Percentiles rank a stretch among this genome's conserved stretches.
phyloP scores from a whole-genome alignment of 2,888 invertebrate genomes.

The Hydroisotoma schaefferi region DNA sequence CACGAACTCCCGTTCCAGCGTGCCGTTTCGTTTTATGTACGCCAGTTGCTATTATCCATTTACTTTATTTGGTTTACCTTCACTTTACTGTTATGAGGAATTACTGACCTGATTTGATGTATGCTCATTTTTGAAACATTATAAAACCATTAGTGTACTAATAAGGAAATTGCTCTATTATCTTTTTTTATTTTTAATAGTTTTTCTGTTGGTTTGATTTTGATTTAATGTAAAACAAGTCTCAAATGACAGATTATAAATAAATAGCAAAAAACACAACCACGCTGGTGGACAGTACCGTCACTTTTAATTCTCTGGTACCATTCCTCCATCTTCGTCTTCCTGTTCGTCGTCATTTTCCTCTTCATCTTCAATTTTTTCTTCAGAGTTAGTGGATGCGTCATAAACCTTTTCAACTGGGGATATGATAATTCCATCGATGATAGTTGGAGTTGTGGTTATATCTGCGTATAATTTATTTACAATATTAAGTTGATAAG shows the following conservation, averaged over 20 bases:
- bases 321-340: conserved; percentile 55
- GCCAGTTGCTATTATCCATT: conserved; percentile 54
- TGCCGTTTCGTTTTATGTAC: conserved; percentile 56
- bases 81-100: conserved; percentile 56
- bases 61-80: conserved; percentile 56
- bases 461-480: too few relatives aligned
- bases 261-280: too few relatives aligned
- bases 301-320: conserved; percentile 26
- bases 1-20: conserved; percentile 55
- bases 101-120: too few relatives aligned
- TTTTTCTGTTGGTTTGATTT: too few relatives aligned
- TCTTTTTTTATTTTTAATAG: too few relatives aligned
- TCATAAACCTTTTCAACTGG: conserved; percentile 93
- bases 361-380: conserved; percentile 55
- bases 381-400: conserved; percentile 67
- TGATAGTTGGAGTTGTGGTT: conserved; percentile 87
- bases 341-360: conserved; percentile 60
- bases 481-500: neutral
- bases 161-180: too few relatives aligned
- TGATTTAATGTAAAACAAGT: too few relatives aligned
- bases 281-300: too few relatives aligned
- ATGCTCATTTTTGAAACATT: too few relatives aligned
- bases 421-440: conserved; percentile 94
- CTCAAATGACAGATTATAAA: too few relatives aligned
- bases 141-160: too few relatives aligned